phyloP scores from a whole-genome alignment of 2,888 invertebrate species.

The Hesperia comma region DNA sequence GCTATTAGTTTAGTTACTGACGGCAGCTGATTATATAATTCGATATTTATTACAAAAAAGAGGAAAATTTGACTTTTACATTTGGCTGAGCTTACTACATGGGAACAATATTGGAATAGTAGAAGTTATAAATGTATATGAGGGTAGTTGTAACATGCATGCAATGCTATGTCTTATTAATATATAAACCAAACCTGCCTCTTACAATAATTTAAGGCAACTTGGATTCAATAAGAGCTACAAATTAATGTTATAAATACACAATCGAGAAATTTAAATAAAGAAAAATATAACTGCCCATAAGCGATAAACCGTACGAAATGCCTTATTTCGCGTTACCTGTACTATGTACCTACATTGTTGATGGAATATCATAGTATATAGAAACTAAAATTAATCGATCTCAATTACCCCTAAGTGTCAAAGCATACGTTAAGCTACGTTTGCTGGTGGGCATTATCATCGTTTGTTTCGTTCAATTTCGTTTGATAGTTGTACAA shows the following conservation, averaged over 20 bases:
- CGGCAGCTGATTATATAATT: constrained; percentile 71
- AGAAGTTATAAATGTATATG: constrained; percentile 52
- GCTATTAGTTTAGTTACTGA: constrained; percentile 45
- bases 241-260: constrained; percentile 43
- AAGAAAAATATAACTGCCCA: constrained; percentile 56
- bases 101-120: constrained; percentile 80
- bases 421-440: constrained; percentile 64
- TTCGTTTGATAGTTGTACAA: constrained; percentile 52
- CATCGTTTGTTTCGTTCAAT: constrained; percentile 42
- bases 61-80: constrained; percentile 43
- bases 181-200: constrained; percentile 54
- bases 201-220: constrained; percentile 41
- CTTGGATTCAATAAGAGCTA: constrained; percentile 39
- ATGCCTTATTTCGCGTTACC: constrained; percentile 83
- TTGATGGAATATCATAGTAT: constrained; percentile 72
- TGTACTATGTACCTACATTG: constrained; percentile 76
- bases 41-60: constrained; percentile 54
- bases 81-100: constrained; percentile 79
- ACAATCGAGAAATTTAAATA: constrained; percentile 40
- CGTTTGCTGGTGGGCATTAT: constrained; percentile 51
- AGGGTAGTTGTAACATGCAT: constrained; percentile 60
- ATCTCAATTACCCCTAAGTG: constrained; percentile 81
- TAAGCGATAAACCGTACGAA: constrained; percentile 59
- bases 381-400: constrained; percentile 76
- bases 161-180: constrained; percentile 50